A percentile compares a stretch with the other conserved stretches of the same genome.
phyloP scores from a whole-genome alignment of 2,888 invertebrate genomes.

The Microctonus aethiopoides region DNA sequence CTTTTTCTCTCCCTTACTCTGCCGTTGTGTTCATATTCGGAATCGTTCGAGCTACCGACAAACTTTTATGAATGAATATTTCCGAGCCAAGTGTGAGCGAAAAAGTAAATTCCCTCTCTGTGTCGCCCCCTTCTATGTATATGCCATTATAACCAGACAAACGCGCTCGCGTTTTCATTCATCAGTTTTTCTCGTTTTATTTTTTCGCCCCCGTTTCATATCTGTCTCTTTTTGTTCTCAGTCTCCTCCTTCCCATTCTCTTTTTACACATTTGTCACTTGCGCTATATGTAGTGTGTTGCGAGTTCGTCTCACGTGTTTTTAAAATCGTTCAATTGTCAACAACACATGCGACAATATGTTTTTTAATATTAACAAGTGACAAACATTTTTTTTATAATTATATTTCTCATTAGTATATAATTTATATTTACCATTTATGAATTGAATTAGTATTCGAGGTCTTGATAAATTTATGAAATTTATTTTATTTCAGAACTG shows the following conservation, averaged over 20 bases:
- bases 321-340: background rate
- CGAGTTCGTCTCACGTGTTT: background rate
- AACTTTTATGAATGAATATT: conserved; percentile 64
- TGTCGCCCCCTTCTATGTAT: conserved; percentile 30
- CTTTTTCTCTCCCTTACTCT: background rate
- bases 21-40: conserved; percentile 32
- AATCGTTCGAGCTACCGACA: conserved; percentile 50
- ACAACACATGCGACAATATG: no score
- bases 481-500: background rate
- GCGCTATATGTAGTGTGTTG: background rate
- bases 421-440: background rate
- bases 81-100: conserved; percentile 55
- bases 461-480: background rate
- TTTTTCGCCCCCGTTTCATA: background rate
- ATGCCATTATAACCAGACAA: conserved; percentile 26
- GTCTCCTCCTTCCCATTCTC: background rate
- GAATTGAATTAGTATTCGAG: background rate
- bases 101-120: conserved; percentile 13
- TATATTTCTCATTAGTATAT: background rate
- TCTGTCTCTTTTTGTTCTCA: background rate
- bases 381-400: background rate
- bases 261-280: background rate
- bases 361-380: no score
- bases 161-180: conserved; percentile 28
- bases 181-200: conserved; percentile 18